Conservation (phyloP, 2,797 vertebrate species). For the Melanotaenia pygmaea region DNA sequence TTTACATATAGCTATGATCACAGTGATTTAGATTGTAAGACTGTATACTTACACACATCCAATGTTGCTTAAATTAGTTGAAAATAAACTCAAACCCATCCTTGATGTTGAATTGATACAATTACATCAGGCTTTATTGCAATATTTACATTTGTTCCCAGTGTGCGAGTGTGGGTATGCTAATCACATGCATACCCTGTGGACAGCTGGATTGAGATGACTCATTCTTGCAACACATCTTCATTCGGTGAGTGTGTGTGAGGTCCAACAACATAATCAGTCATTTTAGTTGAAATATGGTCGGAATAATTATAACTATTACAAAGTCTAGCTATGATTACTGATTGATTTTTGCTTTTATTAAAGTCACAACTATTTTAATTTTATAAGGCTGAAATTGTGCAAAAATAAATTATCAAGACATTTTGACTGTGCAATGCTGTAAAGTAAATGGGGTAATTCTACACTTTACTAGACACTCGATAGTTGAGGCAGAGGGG, state of each 20-base stretch:
- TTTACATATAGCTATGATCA: slow-evolving; percentile 72
- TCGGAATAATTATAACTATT: slow-evolving; percentile 52
- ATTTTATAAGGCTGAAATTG: slow-evolving; percentile 3
- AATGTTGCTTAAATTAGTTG: slow-evolving; percentile 68
- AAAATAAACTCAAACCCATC: slow-evolving; percentile 67
- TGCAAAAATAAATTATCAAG: slow-evolving; percentile 5
- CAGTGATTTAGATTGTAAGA: slow-evolving; percentile 59
- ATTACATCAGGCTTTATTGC: slow-evolving; percentile 82
- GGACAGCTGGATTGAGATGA: slow-evolving; percentile 87
- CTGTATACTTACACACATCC: slow-evolving; percentile 50
- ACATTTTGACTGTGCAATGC: slow-evolving; percentile 3
- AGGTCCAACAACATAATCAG: slow-evolving; percentile 79
- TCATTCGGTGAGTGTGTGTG: slow-evolving; percentile 79
- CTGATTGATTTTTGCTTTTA: slow-evolving; percentile 2
- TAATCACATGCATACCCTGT: slow-evolving; percentile 85
- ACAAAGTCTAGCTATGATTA: slow-evolving; percentile 20
- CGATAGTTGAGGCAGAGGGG: background rate
- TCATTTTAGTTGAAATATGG: slow-evolving; percentile 73
- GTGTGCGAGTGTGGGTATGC: slow-evolving; percentile 82
- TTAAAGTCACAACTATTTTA: background rate
- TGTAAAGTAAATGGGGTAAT: slow-evolving; percentile 13
- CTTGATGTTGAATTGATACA: slow-evolving; percentile 70
- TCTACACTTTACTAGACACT: slow-evolving; percentile 18
- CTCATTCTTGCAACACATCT: slow-evolving; percentile 86
- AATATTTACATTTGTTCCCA: slow-evolving; percentile 86